Evolutionary conservation across 2,797 vertebrate species (phyloP), one percentile per base, ranked within the genome.

Genomic region (Sebastes baramenuke): DNA sequence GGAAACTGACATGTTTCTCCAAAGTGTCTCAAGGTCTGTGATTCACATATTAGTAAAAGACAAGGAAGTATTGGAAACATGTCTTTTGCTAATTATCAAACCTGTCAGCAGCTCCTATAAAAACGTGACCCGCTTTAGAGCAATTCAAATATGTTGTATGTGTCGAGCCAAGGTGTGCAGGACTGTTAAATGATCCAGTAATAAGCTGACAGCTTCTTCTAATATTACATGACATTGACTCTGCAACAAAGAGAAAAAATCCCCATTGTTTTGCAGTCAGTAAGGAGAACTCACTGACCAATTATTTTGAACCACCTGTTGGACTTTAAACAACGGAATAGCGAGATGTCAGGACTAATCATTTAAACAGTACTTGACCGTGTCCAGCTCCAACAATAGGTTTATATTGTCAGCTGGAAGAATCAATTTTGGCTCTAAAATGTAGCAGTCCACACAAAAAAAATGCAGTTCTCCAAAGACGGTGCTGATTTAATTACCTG

Each of bases 381-480:
- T 42, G 56, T 80, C 30, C 85, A 77, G 82, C 20, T 75, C 70
- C 69, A 81, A 14, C 14, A 27, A 42, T 18, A 68, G 71, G 34
- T 90, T 84, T 90, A 70, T 80, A 88, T 88, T 79, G 68, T 88
- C 77, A 88, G 78, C 68, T 86, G 79, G 55, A 76, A 85, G 61
- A 68, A 77, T 60, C 6, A 14, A 12, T 60, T 67, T 82, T 84
- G 81, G 82, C 76, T 78, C 72, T 27, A 68, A 60, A 85, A 79
- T 68, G 67, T 11, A 73, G 32, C 77, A 72, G 72, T 73, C n/a
- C 80, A 49, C 11, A 25, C 5, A 66, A 58, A 75, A 77, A 77
- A 77, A 20, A 49, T 9, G 7, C 1, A 75, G 73, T 64, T 75
- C 69, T 34, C 20, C 58, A 52, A 61, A 54, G 5, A 46, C 7